A percentile compares a stretch with the other conserved stretches of the same genome.
Conservation (phyloP, 2,797 vertebrate genomes). For the Sebastes vulpes region DNA sequence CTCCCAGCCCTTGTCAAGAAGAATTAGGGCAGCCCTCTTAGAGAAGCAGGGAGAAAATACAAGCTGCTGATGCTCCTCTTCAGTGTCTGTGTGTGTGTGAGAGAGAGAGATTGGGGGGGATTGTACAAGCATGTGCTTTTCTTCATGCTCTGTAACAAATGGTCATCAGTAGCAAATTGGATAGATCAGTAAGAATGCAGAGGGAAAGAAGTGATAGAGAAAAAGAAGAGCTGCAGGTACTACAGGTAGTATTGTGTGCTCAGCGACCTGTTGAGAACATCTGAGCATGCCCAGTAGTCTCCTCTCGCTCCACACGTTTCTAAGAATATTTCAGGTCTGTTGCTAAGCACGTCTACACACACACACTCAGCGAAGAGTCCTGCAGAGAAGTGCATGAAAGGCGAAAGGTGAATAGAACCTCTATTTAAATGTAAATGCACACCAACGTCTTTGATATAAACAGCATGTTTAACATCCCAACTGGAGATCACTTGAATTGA, state of each 20-base stretch:
- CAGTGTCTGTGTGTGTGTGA: background rate
- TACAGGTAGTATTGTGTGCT: slow-evolving; percentile 46
- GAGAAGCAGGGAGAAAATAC: slow-evolving; percentile 74
- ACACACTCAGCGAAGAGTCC: slow-evolving; percentile 2
- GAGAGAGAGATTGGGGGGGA: background rate
- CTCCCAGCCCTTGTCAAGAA: slow-evolving; percentile 84
- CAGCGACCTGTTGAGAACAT: slow-evolving; percentile 69
- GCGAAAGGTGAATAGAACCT: background rate
- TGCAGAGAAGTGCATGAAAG: background rate
- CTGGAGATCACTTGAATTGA: background rate
- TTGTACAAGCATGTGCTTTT: slow-evolving; percentile 31
- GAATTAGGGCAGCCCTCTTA: slow-evolving; percentile 85
- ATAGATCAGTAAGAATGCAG: slow-evolving; percentile 6
- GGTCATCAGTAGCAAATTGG: background rate
- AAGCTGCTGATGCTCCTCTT: slow-evolving; percentile 71
- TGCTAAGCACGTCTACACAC: slow-evolving; percentile 40
- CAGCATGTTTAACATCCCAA: background rate
- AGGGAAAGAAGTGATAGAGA: background rate
- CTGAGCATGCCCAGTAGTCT: slow-evolving; percentile 64
- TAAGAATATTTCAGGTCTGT: slow-evolving; percentile 60
- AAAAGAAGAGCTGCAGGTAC: slow-evolving; percentile 15
- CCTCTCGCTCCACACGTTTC: slow-evolving; percentile 59
- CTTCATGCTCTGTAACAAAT: slow-evolving; percentile 2
- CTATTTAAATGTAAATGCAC: slow-evolving; percentile 4
- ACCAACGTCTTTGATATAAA: background rate